A percentile compares a stretch with the other conserved stretches of the same genome.
phyloP scores from a whole-genome alignment of 2,888 invertebrate genomes.

The Drosophila barbarae region DNA sequence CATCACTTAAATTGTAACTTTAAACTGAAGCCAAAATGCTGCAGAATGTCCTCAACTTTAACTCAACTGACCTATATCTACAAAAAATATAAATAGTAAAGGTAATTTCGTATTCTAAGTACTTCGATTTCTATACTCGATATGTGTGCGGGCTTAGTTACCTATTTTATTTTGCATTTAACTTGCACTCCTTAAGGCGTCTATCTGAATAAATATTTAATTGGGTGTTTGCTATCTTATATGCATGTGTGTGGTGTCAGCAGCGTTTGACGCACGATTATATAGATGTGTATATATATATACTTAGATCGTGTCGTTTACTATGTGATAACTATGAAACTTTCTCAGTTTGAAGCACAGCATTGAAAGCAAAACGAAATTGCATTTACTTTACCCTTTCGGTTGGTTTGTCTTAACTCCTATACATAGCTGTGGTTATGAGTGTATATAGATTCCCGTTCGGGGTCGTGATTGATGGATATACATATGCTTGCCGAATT shows the following conservation, averaged over 20 bases:
- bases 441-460: constrained; percentile 26
- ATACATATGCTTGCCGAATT: constrained; percentile 41
- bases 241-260: constrained; percentile 23
- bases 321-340: constrained; percentile 44
- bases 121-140: constrained; percentile 55
- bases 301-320: constrained; percentile 34
- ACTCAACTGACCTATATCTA: constrained; percentile 26
- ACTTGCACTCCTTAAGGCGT: constrained; percentile 58
- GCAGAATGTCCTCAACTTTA: background rate
- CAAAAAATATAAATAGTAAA: constrained; percentile 13
- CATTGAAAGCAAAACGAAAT: constrained; percentile 56
- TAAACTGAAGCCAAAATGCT: background rate
- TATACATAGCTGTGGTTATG: constrained; percentile 46
- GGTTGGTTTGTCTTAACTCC: constrained; percentile 28
- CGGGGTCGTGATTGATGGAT: constrained; percentile 23
- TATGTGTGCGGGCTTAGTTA: constrained; percentile 52
- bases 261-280: constrained; percentile 62
- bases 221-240: constrained; percentile 18
- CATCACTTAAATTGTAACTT: background rate
- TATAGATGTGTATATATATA: constrained; percentile 43
- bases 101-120: constrained; percentile 4
- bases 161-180: constrained; percentile 46
- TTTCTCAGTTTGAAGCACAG: constrained; percentile 53
- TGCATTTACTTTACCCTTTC: constrained; percentile 48
- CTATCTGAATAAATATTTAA: constrained; percentile 40